These are phyloP conservation scores for Bombus vancouverensis DNA, from an alignment of 1,140 invertebrate species.

Conservation along the genomic window DNA sequence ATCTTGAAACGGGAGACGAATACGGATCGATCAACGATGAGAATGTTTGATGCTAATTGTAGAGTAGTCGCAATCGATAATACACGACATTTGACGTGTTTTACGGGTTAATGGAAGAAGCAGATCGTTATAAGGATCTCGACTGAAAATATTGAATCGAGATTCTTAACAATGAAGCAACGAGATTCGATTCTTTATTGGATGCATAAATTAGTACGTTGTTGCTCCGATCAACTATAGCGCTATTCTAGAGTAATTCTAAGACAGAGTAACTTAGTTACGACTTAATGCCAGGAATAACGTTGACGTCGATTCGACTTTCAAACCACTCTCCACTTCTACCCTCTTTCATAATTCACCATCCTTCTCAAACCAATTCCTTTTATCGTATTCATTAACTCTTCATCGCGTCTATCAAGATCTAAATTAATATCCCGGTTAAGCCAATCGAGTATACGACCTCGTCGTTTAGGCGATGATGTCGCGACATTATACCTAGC, in stretches of 20 bases:
- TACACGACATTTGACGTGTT: neutral
- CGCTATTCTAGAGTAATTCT: too few species aligned
- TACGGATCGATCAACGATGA: neutral
- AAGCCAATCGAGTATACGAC: neutral
- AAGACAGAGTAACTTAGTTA: too few species aligned
- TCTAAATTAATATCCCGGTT: constrained; percentile 21
- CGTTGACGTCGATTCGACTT: neutral
- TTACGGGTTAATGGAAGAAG: neutral
- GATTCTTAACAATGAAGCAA: too few species aligned
- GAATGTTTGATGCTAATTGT: neutral
- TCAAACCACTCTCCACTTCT: neutral
- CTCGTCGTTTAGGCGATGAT: constrained; percentile 3
- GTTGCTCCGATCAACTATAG: too few species aligned
- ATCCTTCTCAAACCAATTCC: neutral
- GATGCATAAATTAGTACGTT: too few species aligned
- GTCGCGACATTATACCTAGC: constrained; percentile 33
- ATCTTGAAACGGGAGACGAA: neutral
- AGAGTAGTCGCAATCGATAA: neutral
- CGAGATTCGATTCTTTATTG: too few species aligned
- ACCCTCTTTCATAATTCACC: neutral
- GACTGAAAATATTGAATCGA: neutral
- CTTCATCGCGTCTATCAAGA: neutral
- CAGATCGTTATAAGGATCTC: neutral
- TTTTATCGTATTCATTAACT: neutral
- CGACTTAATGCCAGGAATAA: too few species aligned